A percentile compares a stretch with the other conserved stretches of the same genome.
These are phyloP conservation scores for Alauda arvensis DNA, from an alignment of 2,797 vertebrate genomes.

Conservation along the genomic window DNA sequence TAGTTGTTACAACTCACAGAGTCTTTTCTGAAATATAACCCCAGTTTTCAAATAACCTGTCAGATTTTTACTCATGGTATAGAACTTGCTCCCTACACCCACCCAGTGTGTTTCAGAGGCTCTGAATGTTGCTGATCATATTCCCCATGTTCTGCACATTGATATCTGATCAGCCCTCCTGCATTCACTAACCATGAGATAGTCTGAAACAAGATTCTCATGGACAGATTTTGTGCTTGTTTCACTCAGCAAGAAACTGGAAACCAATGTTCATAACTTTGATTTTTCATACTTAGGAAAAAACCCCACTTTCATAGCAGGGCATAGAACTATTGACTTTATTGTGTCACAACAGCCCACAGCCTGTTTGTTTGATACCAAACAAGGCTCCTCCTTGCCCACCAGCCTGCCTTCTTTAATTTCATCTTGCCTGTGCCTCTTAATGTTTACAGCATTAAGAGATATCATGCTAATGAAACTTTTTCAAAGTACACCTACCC, in stretches of 20 bases:
- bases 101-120: not conserved
- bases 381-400: not conserved
- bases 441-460: not conserved
- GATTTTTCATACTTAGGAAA: not conserved
- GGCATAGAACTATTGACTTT: not conserved
- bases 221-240: not conserved
- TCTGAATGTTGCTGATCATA: not conserved
- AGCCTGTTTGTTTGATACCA: not conserved
- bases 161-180: not conserved
- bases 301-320: not conserved
- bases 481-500: not conserved
- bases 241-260: not conserved
- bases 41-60: not conserved
- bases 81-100: not conserved
- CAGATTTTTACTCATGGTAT: not conserved
- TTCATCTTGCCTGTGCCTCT: not conserved
- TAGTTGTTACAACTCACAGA: not conserved
- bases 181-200: not conserved
- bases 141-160: not conserved
- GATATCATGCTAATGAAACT: not conserved
- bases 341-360: not conserved
- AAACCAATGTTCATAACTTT: not conserved
- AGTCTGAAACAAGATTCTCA: not conserved
- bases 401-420: not conserved
- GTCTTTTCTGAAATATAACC: not conserved